Base-by-base conservation (phyloP, 2,797 vertebrate genomes). In the Meda fulgida region DNA sequence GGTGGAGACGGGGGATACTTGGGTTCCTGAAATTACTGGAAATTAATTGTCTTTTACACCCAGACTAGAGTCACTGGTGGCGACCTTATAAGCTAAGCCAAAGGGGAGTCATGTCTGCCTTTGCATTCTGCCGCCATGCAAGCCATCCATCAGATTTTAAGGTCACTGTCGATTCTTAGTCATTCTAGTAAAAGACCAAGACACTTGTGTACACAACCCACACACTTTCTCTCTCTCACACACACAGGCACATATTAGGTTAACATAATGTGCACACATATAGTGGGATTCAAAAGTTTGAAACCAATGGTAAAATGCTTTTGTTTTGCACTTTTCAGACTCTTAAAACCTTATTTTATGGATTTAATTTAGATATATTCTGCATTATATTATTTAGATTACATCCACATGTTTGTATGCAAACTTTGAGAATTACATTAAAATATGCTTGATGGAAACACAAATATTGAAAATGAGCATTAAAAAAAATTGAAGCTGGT, bases 81-180 rank as follows among this genome's bases (percentile, higher is more conserved):
- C 95, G 94, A 95, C 94, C 94, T 95, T 94, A 58, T 58, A 95
- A 94, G 89, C 91, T 91, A 92, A 94, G 92, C 91, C 93, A 92
- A 92, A 89, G 90, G 91, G 92, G 88, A 88, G 87, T 89, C 77
- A 78, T 89, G 7, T 78, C 88, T 86, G 84, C 88, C 89, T 92
- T 94, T 93, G 90, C 92, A 94, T 96, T 93, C 93, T 82, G 88
- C 86, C 67, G 90, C 60, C 90, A 90, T 85, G 84, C 81, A 85
- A 81, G 87, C 91, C 92, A 94, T 95, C 93, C 93, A 92, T 96
- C 94, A 93, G 90, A 90, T 91, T 93, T 93, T 94, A 95, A 96
- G 94, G 95, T 95, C 94, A 93, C 86, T 90, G 89, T 90, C 93
- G 90, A 93, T 94, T 95, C 94, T 87, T 84, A 93, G 89, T 91